These are phyloP conservation scores for Saturnia pavonia DNA, from an alignment of 2,888 invertebrate genomes.

Conservation along the genomic window DNA sequence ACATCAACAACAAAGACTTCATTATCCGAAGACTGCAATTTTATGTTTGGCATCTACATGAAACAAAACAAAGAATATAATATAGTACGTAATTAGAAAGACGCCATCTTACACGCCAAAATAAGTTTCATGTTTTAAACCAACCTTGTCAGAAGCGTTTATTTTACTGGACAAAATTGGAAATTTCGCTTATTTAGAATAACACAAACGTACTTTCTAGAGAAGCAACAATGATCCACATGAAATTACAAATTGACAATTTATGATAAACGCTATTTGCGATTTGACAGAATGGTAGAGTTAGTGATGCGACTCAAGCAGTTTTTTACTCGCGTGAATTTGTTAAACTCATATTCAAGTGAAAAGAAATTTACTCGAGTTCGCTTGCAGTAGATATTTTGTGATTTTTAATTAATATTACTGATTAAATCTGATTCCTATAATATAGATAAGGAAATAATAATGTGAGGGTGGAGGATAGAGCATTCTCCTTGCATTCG, in stretches of 20 bases:
- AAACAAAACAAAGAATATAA: slow-evolving; percentile 38
- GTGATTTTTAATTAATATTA: too few relatives aligned
- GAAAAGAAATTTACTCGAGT: too few relatives aligned
- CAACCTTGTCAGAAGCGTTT: slow-evolving; percentile 19
- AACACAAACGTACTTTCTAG: neutral
- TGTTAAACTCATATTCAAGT: too few relatives aligned
- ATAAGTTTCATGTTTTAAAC: slow-evolving; percentile 24
- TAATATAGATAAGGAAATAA: too few relatives aligned
- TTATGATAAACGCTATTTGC: neutral
- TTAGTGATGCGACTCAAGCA: too few relatives aligned
- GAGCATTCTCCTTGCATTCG: too few relatives aligned
- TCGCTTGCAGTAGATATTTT: too few relatives aligned
- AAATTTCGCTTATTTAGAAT: neutral
- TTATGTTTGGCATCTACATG: slow-evolving; percentile 94
- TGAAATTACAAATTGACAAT: neutral
- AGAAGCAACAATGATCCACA: neutral
- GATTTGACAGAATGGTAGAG: neutral
- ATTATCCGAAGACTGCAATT: slow-evolving; percentile 96
- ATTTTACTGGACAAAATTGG: neutral
- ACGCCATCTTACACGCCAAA: slow-evolving; percentile 41
- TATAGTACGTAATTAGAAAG: slow-evolving; percentile 24
- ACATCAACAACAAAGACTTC: slow-evolving; percentile 98
- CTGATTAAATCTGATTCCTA: too few relatives aligned
- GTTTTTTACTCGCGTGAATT: too few relatives aligned
- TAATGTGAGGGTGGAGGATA: too few relatives aligned